Conservation (phyloP, 2,113 vertebrate genomes). For the Aplodontia rufa region DNA sequence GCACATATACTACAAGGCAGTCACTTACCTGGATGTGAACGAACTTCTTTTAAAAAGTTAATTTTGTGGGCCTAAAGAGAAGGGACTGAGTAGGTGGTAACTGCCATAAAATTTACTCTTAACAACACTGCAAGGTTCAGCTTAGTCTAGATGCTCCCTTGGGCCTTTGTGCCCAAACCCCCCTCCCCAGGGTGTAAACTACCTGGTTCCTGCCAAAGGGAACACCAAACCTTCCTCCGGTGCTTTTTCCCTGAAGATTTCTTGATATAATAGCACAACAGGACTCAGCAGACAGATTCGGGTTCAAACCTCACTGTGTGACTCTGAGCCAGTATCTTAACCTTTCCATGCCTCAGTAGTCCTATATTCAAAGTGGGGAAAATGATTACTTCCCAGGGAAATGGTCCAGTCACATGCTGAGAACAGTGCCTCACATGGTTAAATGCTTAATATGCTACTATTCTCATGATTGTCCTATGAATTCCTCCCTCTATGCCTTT, state of each 20-base stretch:
- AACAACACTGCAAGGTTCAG: neutral
- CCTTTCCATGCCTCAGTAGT: neutral
- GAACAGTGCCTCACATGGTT: accelerated
- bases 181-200: neutral
- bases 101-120: neutral
- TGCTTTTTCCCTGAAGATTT: neutral
- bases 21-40: neutral
- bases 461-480: neutral
- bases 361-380: neutral
- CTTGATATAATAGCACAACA: neutral
- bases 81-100: neutral
- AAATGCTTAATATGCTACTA: neutral
- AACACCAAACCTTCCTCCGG: neutral
- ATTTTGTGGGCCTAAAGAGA: neutral
- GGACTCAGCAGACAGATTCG: neutral
- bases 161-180: neutral
- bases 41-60: neutral
- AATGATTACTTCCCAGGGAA: neutral
- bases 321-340: neutral
- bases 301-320: neutral
- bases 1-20: neutral
- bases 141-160: neutral
- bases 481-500: neutral
- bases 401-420: accelerated
- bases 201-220: neutral